Evolutionary conservation across 1,140 invertebrate genomes (phyloP).

Genomic region (Phthorimaea operculella): DNA sequence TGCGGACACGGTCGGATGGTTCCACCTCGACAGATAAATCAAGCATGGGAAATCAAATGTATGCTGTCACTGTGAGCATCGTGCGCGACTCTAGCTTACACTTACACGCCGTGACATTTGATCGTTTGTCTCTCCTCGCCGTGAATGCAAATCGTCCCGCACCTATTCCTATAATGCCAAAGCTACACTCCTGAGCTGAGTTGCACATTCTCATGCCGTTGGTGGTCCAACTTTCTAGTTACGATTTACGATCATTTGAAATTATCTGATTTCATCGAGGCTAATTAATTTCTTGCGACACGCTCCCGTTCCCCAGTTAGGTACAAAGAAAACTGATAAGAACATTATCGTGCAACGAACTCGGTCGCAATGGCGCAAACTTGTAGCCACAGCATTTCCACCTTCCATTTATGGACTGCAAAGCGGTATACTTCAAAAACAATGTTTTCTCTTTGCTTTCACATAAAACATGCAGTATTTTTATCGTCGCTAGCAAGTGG

Average conservation of each 20-base stretch:
- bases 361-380: conserved; percentile 35
- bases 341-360: conserved; percentile 52
- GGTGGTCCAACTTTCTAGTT: too few relatives aligned
- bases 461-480: too few relatives aligned
- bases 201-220: too few relatives aligned
- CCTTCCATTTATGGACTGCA: not conserved
- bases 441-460: too few relatives aligned
- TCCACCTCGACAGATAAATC: conserved; percentile 32
- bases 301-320: conserved; percentile 33
- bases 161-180: too few relatives aligned
- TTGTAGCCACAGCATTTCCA: conserved; percentile 8
- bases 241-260: too few relatives aligned
- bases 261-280: conserved; percentile 8
- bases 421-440: too few relatives aligned
- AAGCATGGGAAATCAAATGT: conserved; percentile 34
- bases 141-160: too few relatives aligned
- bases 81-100: conserved; percentile 1
- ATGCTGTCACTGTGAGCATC: conserved; percentile 8
- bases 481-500: too few relatives aligned
- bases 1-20: conserved; percentile 27
- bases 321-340: conserved; percentile 56
- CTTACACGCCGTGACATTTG: conserved; percentile 22
- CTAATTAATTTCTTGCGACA: conserved; percentile 43
- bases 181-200: too few relatives aligned
- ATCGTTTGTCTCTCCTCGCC: conserved; percentile 8